Evolutionary conservation across 1,140 invertebrate species (phyloP).

Genomic region (Rhagoletis zephyria): DNA sequence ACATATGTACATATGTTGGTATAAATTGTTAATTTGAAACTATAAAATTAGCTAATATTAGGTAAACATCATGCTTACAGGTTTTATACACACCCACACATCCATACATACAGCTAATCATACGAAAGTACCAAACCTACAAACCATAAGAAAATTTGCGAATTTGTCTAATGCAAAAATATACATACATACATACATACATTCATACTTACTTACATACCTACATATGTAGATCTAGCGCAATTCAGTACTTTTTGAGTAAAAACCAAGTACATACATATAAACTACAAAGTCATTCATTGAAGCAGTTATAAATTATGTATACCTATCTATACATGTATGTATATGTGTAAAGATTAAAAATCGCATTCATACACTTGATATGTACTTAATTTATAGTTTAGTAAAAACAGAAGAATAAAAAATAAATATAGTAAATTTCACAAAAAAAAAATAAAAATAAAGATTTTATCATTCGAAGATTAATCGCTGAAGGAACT

Average conservation of each 20-base stretch:
- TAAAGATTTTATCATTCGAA: not conserved
- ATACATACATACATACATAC: not conserved
- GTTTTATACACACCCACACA: conserved; percentile 2
- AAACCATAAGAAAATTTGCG: not conserved
- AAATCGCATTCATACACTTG: conserved; percentile 14
- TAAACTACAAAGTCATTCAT: not conserved
- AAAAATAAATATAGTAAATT: conserved; percentile 31
- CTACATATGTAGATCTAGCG: not conserved
- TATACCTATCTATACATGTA: conserved; percentile 13
- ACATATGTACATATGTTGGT: not conserved
- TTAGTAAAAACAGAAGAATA: conserved; percentile 3
- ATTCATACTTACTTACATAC: not conserved
- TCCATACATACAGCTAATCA: not conserved
- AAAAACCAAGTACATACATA: not conserved
- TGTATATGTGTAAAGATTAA: conserved; percentile 37
- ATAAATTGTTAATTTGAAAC: conserved; percentile 39
- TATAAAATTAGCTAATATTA: conserved; percentile 28
- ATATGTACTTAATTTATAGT: conserved; percentile 29
- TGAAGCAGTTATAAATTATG: not conserved
- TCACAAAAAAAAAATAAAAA: not conserved
- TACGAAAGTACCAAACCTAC: not conserved
- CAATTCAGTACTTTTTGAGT: not conserved
- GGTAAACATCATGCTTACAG: conserved; percentile 31
- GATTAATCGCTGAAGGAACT: no score
- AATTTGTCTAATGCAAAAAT: conserved; percentile 22